phyloP scores from a whole-genome alignment of 2,113 vertebrate genomes.

The Ophiodon elongatus region DNA sequence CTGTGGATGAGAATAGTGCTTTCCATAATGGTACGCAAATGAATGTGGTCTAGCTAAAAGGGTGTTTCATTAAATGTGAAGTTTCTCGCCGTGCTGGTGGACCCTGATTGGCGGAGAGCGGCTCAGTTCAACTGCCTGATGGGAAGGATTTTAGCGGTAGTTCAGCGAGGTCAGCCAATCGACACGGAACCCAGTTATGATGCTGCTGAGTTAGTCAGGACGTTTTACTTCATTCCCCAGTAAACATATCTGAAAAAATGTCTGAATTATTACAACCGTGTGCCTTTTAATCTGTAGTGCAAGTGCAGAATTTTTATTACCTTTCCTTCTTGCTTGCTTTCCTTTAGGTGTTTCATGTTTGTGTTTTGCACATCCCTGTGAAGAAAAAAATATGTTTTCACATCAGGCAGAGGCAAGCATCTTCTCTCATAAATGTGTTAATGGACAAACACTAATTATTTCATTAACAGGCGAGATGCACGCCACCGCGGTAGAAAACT shows the following conservation, averaged over 20 bases:
- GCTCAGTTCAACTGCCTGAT: slow-evolving; percentile 34
- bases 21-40: slow-evolving; percentile 54
- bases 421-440: slow-evolving; percentile 86
- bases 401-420: slow-evolving; percentile 78
- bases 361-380: slow-evolving; percentile 44
- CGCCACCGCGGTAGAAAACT: slow-evolving; percentile 68
- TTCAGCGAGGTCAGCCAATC: slow-evolving; percentile 39
- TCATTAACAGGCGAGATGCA: slow-evolving; percentile 69
- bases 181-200: background rate
- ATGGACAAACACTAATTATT: slow-evolving; percentile 87
- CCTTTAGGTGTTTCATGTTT: slow-evolving; percentile 43
- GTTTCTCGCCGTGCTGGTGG: slow-evolving; percentile 17
- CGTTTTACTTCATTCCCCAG: background rate
- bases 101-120: slow-evolving; percentile 40
- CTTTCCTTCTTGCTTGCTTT: slow-evolving; percentile 15
- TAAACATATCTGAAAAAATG: background rate
- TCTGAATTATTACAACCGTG: background rate
- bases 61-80: slow-evolving; percentile 27
- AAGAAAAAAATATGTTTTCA: slow-evolving; percentile 62
- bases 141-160: slow-evolving; percentile 32
- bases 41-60: slow-evolving; percentile 53
- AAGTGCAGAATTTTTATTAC: background rate
- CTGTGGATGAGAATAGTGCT: background rate
- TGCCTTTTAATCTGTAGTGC: background rate
- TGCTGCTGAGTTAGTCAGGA: background rate